phyloP scores from a whole-genome alignment of 2,113 vertebrate species.

The Neolamprologus sp. region DNA sequence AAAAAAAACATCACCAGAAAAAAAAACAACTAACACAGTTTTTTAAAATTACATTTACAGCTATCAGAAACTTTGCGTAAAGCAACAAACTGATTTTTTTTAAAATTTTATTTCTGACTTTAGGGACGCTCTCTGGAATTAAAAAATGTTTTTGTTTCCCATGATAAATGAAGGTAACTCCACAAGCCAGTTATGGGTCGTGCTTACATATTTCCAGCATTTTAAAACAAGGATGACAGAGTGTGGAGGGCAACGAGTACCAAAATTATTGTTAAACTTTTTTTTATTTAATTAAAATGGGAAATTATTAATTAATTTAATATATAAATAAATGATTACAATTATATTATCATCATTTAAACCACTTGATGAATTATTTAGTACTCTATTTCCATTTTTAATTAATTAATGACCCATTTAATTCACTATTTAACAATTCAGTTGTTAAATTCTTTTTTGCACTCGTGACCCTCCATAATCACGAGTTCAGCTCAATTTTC shows the following conservation, averaged over 20 bases:
- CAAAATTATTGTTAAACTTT: rapidly evolving
- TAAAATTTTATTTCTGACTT: rapidly evolving
- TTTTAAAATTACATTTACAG: background rate
- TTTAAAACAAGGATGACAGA: background rate
- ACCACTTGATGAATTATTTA: background rate
- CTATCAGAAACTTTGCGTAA: background rate
- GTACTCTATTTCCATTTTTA: background rate
- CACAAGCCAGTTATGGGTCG: background rate
- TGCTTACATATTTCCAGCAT: background rate
- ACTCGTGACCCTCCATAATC: background rate
- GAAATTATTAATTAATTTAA: background rate
- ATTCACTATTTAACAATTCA: background rate
- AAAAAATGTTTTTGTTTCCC: background rate
- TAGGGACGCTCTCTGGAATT: background rate
- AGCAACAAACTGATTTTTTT: background rate
- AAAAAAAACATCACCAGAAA: background rate
- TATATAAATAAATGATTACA: background rate
- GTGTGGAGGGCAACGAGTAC: background rate
- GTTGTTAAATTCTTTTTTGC: background rate
- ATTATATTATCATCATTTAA: background rate
- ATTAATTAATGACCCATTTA: background rate
- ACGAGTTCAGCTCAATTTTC: background rate
- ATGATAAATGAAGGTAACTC: background rate
- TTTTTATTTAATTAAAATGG: background rate
- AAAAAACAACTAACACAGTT: background rate